Base-by-base conservation (phyloP, 2,797 vertebrate species). In the Merluccius polli region DNA sequence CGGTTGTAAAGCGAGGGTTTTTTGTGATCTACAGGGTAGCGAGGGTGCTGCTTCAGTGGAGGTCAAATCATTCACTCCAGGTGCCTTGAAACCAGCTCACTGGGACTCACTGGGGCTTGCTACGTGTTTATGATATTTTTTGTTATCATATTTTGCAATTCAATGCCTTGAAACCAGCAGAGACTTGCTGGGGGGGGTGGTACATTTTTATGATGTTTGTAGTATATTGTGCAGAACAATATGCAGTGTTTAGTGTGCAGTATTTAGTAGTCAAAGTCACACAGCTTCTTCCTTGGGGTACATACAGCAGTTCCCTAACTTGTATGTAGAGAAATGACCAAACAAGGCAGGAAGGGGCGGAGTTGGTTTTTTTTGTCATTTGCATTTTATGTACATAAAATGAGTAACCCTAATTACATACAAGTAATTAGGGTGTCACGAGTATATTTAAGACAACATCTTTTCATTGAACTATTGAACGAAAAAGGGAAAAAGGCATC, bases 1-100 rank as follows among this genome's bases (percentile, higher is more conserved):
- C 74, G 1, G 32, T 77, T 83, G 77, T 84, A 77, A 80, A 81
- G 82, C 72, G 77, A 74, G 71, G 75, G 31, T 79, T 83, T 81
- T 75, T 73, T 70, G 76, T 81, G 71, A 68, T 24, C 15, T 69
- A 84, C 70, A 48, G 75, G 75, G 81, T 68, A 67, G 75, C 77
- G 36, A 68, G n/a, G n/a, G n/a, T n/a, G 71, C 41, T 27, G 59
- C 31, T 77, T 65, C 59, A 71, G 35, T 74, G 38, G n/a, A 75
- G 38, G 71, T 70, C 44, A 74, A 81, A 73, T 32, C 38, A 52
- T 75, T 82, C 74, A 70, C 27, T 71, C 27, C 74, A 72, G 27
- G 30, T 73, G 72, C 33, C 44, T 73, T 44, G 41, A 70, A 80
- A 81, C 36, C 74, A 48, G 15, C 41, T 21, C n/a, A n/a, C n/a